Evolutionary conservation across 2,113 vertebrate species (phyloP), one percentile per base, ranked within the genome.

Genomic region (Pyrgilauda ruficollis): DNA sequence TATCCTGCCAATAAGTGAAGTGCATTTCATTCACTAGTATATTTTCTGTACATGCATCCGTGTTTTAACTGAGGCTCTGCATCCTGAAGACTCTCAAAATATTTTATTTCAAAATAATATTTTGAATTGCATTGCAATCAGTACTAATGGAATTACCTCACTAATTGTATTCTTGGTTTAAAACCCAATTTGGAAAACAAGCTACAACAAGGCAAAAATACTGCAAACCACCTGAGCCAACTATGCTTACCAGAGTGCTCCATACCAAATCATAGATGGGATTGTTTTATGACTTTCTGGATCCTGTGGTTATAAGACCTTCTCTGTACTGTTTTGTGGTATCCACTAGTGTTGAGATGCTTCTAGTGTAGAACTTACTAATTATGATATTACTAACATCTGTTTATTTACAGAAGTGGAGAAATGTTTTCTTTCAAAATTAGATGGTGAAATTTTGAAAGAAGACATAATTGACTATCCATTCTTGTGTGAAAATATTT

Each of bases 11-110:
- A 13, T 2, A 3, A 28, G 8, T 41, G 41, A 58, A 56, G 13
- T 3, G 1, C 13, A 7, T 58, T 73, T 73, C 0, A 0, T 74
- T 90, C 22, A 58, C 31, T 49, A 58, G 4, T 44, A 7, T 50
- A 44, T 81, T 21, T 86, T 84, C 15, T 6, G 2, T 23, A 14
- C 0, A 0, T 7, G 2, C 5, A 13, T 58, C 56, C 4, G 0
- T 78, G 8, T 70, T 58, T 84, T 66, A 68, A 20, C 15, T 31
- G 22, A 55, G 72, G 8, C 15, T 66, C 10, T 67, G 68, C 1
- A 9, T 47, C 39, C 7, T 85, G 41, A 85, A 56, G n/a, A 41
- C 63, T 56, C 30, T 61, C 3, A 6, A 52, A 84, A 43, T 5
- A 10, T 22, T 78, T 39, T 39, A 19, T 64, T 83, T 72, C 26